Base-by-base conservation (phyloP, 2,797 vertebrate genomes). In the Anomalospiza imberbis region DNA sequence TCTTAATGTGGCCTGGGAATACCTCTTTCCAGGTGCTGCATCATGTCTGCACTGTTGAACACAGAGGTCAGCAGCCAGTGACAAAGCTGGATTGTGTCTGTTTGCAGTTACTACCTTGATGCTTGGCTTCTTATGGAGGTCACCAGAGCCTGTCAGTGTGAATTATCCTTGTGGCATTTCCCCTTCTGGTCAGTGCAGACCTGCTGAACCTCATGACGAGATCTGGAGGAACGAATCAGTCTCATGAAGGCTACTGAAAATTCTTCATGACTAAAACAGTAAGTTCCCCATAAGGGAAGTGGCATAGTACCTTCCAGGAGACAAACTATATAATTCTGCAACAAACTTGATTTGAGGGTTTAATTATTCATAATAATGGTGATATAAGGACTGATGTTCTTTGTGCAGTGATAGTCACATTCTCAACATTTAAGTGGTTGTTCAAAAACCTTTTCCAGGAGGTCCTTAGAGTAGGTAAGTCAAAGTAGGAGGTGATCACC, bases 131-230 rank as follows among this genome's bases (percentile, higher is more conserved):
- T 54, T n/a, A 3, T 24, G 24, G n/a, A 40, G 10, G 2, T n/a
- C 1, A 0, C 32, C 57, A 65, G 17, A 7, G 3, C 14, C 16
- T 17, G 10, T 40, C 26, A 13, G 8, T 5, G 9, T 54, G 38
- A 84, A 40, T 79, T 75, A n/a, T 31, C 15, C 21, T 26, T 58
- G 29, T 40, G 34, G 19, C 9, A 24, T 57, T 70, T 70, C 24
- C 26, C 8, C 29, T 68, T 74, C 45, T 72, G 50, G 36, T 80
- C 68, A 47, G 16, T 61, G 68, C 17, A 60, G 25, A 25, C 7
- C 29, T 77, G 9, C 4, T 57, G 76, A 55, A 53, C 29, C 9
- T 60, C 36, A 34, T 51, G 20, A 34, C 12, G 57, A 78, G 29
- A 36, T 36, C 20, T 6, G 4, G 22, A 74, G 17, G 4, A 77